A percentile compares a stretch with the other conserved stretches of the same genome.
phyloP scores from a whole-genome alignment of 2,797 vertebrate species.

The Orestias chungarensis region DNA sequence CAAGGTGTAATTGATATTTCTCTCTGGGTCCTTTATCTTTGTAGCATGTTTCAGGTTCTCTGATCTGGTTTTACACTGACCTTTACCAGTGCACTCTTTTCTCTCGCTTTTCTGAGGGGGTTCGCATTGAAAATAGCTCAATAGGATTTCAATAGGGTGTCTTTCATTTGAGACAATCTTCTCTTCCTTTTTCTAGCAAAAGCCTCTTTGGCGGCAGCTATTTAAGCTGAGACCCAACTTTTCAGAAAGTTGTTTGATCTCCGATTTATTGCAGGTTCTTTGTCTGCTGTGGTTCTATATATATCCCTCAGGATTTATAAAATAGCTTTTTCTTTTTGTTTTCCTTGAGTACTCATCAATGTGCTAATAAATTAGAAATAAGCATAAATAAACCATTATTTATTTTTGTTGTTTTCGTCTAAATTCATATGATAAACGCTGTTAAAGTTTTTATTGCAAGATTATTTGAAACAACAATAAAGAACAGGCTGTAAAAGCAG shows the following conservation, averaged over 20 bases:
- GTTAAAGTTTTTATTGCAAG: no score
- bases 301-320: constrained; percentile 20
- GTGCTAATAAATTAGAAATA: no score
- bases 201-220: constrained; percentile 65
- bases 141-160: constrained; percentile 74
- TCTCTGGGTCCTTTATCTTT: constrained; percentile 73
- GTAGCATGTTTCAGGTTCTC: constrained; percentile 73
- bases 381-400: no score
- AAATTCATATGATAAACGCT: no score
- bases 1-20: constrained; percentile 81
- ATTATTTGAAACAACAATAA: no score
- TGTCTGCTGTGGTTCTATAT: constrained; percentile 52
- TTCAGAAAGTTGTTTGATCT: constrained; percentile 71
- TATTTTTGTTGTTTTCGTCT: no score
- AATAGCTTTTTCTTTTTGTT: constrained; percentile 19
- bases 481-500: no score
- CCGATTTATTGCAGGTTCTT: constrained; percentile 64
- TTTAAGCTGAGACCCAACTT: constrained; percentile 75
- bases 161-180: constrained; percentile 79
- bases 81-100: constrained; percentile 74
- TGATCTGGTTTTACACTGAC: constrained; percentile 78
- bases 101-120: constrained; percentile 36
- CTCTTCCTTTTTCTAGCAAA: constrained; percentile 57
- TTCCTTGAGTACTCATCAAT: constrained; percentile 13
- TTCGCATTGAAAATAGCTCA: constrained; percentile 74